Base-by-base conservation (phyloP, 2,797 vertebrate species). In the Hafferia zeledoni region DNA sequence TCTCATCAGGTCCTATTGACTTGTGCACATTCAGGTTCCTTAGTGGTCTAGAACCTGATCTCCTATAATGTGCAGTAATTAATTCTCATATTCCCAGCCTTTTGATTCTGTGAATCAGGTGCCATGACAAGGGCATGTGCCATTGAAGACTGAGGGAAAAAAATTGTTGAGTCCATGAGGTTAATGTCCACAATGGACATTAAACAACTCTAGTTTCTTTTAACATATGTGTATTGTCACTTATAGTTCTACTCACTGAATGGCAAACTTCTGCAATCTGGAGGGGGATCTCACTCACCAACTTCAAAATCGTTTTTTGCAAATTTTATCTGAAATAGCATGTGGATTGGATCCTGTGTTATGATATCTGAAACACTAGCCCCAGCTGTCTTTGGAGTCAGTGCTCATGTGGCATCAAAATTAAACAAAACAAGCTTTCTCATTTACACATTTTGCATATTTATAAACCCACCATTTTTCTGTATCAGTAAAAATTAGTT, bases 401-500 rank as follows among this genome's bases (percentile, higher is more conserved):
- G 8, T 77, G 44, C 67, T 90, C 59, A 60, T 39, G 44, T 77
- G 60, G 63, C 86, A 67, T 53, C 47, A 94, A 91, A 94, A 89
- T 84, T 70, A 92, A 70, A 56, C 74, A 77, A 95, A 87, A 22
- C 47, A 77, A 79, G 55, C 19, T 84, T 57, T 41, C 31, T 84
- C 4, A 69, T 96, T 95, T 95, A 63, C 59, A 79, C 82, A 79
- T 67, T 94, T 88, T 93, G 24, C 52, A 90, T 92, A 70, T 89
- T 93, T 91, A 91, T 82, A 93, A 91, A 86, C 5, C 0, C 17
- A 77, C 16, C 1, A 13, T 65, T 89, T 90, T 93, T 49, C 52
- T 83, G 11, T 71, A 52, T 82, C 43, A 69, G 16, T 75, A 61
- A 86, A 88, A 79, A 49, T 68, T 85, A 64, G 6, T 9, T 87